Evolutionary conservation across 2,797 vertebrate species (phyloP).

Genomic region (Phoxinus dragarum): DNA sequence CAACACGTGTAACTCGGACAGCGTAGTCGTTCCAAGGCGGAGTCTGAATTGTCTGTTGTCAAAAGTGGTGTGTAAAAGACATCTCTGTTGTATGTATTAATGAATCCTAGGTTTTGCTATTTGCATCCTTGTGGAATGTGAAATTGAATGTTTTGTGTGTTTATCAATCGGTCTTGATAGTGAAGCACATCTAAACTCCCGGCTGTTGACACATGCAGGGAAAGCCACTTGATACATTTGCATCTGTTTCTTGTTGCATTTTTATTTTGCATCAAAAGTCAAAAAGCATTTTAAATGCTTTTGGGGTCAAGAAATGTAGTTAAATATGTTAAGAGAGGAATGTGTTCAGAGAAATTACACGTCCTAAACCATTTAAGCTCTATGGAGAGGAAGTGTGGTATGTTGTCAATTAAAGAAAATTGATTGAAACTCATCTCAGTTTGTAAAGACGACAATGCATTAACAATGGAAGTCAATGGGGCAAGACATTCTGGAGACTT

Average conservation of each 20-base stretch:
- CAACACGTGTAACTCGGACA: conserved; percentile 2
- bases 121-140: conserved; percentile 46
- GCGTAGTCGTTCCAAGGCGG: conserved; percentile 1
- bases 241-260: neutral
- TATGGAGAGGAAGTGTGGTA: neutral
- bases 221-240: neutral
- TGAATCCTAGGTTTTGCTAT: conserved; percentile 29
- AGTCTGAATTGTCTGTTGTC: conserved; percentile 22
- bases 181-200: conserved; percentile 24
- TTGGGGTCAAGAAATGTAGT: neutral
- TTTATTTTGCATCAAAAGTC: neutral
- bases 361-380: neutral
- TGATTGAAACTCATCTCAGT: neutral
- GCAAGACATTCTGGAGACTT: neutral
- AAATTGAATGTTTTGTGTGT: conserved; percentile 39
- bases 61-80: conserved; percentile 7
- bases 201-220: conserved; percentile 11
- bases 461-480: neutral
- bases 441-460: neutral
- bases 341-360: neutral
- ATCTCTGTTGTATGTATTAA: conserved; percentile 32
- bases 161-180: conserved; percentile 24
- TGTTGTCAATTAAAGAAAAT: neutral
- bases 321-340: neutral
- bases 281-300: too few species aligned